Evolutionary conservation across 1,140 invertebrate species (phyloP).

Genomic region (Drosophila bocki): DNA sequence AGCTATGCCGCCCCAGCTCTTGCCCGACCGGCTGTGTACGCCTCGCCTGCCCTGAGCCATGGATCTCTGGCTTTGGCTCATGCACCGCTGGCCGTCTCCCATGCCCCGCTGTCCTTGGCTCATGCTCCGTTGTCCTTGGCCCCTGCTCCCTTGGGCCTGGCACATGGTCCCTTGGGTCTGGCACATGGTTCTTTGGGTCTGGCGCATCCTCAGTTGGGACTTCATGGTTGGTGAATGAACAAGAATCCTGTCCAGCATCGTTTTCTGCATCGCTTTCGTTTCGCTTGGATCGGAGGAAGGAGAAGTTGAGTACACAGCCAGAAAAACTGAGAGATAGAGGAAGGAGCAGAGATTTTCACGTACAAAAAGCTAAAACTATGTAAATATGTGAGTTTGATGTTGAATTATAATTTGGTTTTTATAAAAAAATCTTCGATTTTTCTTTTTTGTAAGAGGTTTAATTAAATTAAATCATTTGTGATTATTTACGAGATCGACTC

Average conservation of each 20-base stretch:
- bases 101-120: slow-evolving; percentile 13
- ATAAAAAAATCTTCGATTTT: slow-evolving; percentile 1
- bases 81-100: slow-evolving; percentile 12
- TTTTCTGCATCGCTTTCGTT: slow-evolving; percentile 37
- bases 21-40: slow-evolving; percentile 29
- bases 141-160: slow-evolving; percentile 32
- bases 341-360: slow-evolving; percentile 4
- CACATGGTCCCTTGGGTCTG: slow-evolving; percentile 48
- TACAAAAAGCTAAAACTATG: slow-evolving; percentile 18
- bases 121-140: slow-evolving; percentile 32
- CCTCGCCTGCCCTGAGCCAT: slow-evolving; percentile 47
- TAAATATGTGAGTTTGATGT: slow-evolving; percentile 28
- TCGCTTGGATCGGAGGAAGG: slow-evolving; percentile 14
- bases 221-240: slow-evolving; percentile 72
- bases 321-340: neutral
- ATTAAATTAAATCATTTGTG: too few species aligned
- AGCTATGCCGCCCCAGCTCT: slow-evolving; percentile 60
- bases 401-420: slow-evolving; percentile 47
- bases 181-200: slow-evolving; percentile 59
- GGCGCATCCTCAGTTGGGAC: slow-evolving; percentile 46
- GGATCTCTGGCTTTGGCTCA: slow-evolving; percentile 55
- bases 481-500: too few species aligned
- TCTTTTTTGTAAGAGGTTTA: neutral
- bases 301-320: slow-evolving; percentile 7
- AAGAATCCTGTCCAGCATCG: neutral